Evolutionary conservation across 2,797 vertebrate genomes (phyloP).

Genomic region (Lycodopsis pacificus): DNA sequence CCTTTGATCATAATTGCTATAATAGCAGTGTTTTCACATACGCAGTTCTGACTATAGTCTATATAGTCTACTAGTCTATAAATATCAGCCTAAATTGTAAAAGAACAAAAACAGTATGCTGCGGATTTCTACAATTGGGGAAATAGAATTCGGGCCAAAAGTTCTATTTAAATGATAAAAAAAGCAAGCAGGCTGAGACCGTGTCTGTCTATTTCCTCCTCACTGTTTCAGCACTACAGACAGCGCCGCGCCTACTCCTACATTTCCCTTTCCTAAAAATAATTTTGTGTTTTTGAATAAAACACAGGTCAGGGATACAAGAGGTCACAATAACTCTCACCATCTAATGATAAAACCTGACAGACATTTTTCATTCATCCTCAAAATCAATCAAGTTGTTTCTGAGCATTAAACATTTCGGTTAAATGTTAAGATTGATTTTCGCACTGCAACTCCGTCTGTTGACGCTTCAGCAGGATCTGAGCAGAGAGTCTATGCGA

Average conservation of each 20-base stretch:
- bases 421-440: neutral
- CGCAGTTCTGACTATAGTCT: neutral
- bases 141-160: neutral
- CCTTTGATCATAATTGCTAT: neutral
- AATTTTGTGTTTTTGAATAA: too few relatives aligned
- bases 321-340: neutral
- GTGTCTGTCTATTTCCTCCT: too few relatives aligned
- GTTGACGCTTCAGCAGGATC: neutral
- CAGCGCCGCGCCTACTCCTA: too few relatives aligned
- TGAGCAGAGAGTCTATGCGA: neutral
- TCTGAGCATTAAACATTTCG: neutral
- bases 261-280: too few relatives aligned
- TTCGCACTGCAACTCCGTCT: neutral
- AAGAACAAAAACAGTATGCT: neutral
- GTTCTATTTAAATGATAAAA: neutral
- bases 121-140: neutral
- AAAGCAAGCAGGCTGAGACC: too few relatives aligned
- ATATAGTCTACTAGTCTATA: too few relatives aligned
- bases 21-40: neutral
- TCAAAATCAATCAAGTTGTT: neutral
- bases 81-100: neutral
- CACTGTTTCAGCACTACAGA: too few relatives aligned
- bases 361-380: neutral
- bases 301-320: neutral
- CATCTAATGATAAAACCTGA: neutral